A percentile compares a stretch with the other conserved stretches of the same genome.
Evolutionary conservation across 2,113 vertebrate species (phyloP).

Genomic region (Craseonycteris thonglongyai): DNA sequence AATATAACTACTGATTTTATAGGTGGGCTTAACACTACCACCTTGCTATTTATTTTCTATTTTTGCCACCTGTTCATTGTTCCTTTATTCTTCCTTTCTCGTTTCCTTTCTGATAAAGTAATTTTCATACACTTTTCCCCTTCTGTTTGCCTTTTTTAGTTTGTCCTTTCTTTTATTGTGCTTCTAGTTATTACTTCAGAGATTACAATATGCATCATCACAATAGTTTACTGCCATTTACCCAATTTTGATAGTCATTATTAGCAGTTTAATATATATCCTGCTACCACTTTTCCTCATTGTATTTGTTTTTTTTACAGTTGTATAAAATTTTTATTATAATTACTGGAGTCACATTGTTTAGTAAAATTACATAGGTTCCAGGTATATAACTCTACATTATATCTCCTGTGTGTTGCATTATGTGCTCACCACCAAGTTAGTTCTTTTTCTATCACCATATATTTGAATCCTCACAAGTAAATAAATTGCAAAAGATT

Average conservation of each 20-base stretch:
- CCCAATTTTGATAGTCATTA: background rate
- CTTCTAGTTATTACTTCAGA: background rate
- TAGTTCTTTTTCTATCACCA: too few relatives aligned
- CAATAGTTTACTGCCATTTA: background rate
- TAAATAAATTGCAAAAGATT: background rate
- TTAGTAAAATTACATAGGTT: too few relatives aligned
- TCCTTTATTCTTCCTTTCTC: background rate
- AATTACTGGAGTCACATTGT: too few relatives aligned
- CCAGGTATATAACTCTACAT: too few relatives aligned
- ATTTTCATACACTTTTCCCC: background rate
- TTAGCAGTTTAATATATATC: background rate
- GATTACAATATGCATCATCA: background rate
- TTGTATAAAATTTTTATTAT: too few relatives aligned
- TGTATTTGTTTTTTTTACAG: background rate
- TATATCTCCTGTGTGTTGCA: too few relatives aligned
- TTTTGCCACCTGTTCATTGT: background rate
- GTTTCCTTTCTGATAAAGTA: background rate
- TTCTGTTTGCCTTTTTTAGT: background rate
- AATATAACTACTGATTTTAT: background rate
- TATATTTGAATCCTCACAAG: background rate
- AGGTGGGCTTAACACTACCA: background rate
- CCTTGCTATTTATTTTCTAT: background rate
- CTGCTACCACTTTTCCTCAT: background rate
- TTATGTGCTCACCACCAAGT: too few relatives aligned
- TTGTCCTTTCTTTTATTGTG: background rate